A percentile compares a stretch with the other conserved stretches of the same genome.
phyloP scores from a whole-genome alignment of 2,797 vertebrate genomes.

The Alfaro cultratus region DNA sequence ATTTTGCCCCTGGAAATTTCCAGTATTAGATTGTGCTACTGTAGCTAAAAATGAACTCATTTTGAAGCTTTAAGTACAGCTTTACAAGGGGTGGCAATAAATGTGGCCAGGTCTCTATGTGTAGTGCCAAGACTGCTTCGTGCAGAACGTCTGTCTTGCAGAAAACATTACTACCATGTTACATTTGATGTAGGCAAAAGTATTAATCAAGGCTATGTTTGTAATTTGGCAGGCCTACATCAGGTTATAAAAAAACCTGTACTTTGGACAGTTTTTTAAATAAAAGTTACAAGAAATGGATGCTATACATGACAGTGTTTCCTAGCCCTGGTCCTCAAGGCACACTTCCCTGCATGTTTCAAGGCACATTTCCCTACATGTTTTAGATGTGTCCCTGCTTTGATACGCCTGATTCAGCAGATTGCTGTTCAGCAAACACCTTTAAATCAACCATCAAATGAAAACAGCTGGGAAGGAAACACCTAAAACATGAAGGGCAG shows the following conservation, averaged over 20 bases:
- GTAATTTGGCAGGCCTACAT: background rate
- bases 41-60: background rate
- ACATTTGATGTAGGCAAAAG: constrained; percentile 3
- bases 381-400: too few species aligned
- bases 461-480: too few species aligned
- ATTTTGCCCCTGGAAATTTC: background rate
- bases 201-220: background rate
- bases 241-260: constrained; percentile 3
- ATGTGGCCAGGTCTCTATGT: background rate
- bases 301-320: too few species aligned
- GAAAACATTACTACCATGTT: constrained; percentile 40
- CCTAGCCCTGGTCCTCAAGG: too few species aligned
- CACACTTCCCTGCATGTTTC: too few species aligned
- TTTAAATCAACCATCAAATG: too few species aligned
- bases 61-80: background rate
- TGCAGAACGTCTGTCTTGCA: constrained; percentile 4
- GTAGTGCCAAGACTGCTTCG: background rate
- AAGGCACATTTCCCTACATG: too few species aligned
- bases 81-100: background rate
- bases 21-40: background rate
- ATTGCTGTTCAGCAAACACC: too few species aligned
- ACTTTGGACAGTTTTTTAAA: background rate
- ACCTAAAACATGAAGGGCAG: too few species aligned
- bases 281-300: background rate
- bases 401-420: too few species aligned